phyloP scores from a whole-genome alignment of 2,888 invertebrate genomes.

The Drosophila bunnanda region DNA sequence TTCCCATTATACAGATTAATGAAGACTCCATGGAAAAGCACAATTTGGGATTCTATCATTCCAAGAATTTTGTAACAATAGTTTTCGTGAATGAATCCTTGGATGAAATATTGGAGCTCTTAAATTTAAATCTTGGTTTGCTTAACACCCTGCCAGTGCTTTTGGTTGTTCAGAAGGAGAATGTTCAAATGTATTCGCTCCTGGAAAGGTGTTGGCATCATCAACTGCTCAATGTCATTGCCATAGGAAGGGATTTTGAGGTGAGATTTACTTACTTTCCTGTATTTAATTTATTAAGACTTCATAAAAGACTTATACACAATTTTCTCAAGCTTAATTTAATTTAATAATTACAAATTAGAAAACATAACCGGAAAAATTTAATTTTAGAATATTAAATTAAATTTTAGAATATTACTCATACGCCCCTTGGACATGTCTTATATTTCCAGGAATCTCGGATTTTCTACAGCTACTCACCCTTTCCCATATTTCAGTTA shows the following conservation, averaged over 20 bases:
- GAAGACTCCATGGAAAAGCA: not conserved
- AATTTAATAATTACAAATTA: too few species aligned
- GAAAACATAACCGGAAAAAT: too few species aligned
- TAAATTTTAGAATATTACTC: not conserved
- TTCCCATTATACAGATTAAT: constrained; percentile 38
- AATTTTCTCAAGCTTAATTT: not conserved
- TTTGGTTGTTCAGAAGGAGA: constrained; percentile 16
- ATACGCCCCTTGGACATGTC: not conserved
- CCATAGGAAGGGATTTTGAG: constrained; percentile 62
- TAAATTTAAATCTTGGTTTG: constrained; percentile 12
- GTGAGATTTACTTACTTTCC: constrained; percentile 28
- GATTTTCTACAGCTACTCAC: constrained; percentile 62
- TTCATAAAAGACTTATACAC: too few species aligned
- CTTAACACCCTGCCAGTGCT: constrained; percentile 42
- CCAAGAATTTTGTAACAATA: constrained; percentile 32
- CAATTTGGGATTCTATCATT: constrained; percentile 14
- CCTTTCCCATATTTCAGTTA: constrained; percentile 65
- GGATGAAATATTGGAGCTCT: constrained; percentile 10
- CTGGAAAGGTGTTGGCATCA: constrained; percentile 64
- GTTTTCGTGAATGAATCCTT: constrained; percentile 25
- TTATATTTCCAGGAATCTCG: constrained; percentile 49
- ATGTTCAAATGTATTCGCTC: constrained; percentile 13
- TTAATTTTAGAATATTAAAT: too few species aligned
- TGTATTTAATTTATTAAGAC: not conserved
- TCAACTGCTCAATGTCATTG: constrained; percentile 67